Conservation (phyloP, 2,797 vertebrate genomes). For the Halcyon smyrnensis region DNA sequence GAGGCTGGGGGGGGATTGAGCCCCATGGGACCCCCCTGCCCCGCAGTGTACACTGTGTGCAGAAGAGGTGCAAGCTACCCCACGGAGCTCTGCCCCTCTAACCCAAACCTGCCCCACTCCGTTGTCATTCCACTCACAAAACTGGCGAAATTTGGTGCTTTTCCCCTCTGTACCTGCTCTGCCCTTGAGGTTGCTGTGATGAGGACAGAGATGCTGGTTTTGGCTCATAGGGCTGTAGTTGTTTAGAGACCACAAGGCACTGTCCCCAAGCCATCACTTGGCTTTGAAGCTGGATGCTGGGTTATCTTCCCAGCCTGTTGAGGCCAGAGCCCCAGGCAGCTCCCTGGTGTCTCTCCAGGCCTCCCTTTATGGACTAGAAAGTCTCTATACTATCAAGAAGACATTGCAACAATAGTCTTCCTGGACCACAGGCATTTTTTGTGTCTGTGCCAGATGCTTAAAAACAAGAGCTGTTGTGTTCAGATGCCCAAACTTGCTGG, state of each 20-base stretch:
- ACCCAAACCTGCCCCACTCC: background rate
- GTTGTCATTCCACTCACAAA: background rate
- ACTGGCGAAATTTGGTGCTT: background rate
- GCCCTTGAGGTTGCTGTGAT: background rate
- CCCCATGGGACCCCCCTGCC: background rate
- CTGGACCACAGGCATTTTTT: background rate
- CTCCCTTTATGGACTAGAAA: background rate
- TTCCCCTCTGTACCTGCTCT: background rate
- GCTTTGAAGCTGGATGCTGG: background rate
- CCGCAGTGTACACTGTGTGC: background rate
- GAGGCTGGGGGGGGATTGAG: background rate
- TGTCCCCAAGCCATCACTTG: background rate
- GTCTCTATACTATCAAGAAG: background rate
- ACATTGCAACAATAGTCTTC: background rate
- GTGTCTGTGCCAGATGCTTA: background rate
- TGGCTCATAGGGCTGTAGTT: background rate
- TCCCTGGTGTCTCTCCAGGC: background rate
- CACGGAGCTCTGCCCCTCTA: fast-evolving
- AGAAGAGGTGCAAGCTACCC: too few relatives aligned
- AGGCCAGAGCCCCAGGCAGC: background rate
- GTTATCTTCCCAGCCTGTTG: background rate
- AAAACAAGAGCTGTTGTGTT: background rate
- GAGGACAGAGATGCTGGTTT: background rate
- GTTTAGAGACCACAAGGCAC: background rate
- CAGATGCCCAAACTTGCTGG: background rate